A percentile compares a stretch with the other conserved stretches of the same genome.
Conservation (phyloP, 2,113 vertebrate genomes). For the Amia ocellicauda region DNA sequence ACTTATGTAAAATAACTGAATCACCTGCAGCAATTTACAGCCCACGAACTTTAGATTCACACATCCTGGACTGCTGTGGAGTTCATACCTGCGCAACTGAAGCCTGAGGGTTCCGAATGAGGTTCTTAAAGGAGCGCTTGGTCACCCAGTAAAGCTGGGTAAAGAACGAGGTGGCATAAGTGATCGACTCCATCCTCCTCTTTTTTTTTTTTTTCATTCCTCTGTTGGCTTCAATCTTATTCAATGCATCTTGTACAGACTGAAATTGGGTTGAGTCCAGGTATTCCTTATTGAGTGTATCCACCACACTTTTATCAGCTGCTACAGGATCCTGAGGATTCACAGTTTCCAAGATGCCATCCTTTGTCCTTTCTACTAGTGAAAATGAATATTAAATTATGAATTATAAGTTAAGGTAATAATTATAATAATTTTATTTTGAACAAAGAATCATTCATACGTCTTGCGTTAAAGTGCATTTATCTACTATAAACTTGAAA, state of each 20-base stretch:
- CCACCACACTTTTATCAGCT: conserved; percentile 22
- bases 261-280: conserved; percentile 43
- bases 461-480: too few species aligned
- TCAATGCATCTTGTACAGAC: conserved; percentile 38
- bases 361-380: background rate
- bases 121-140: conserved; percentile 54
- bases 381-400: background rate
- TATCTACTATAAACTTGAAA: too few species aligned
- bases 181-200: conserved; percentile 42
- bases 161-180: conserved; percentile 54
- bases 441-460: too few species aligned
- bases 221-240: conserved; percentile 11
- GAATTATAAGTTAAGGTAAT: too few species aligned
- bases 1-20: too few species aligned
- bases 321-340: background rate
- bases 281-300: conserved; percentile 49
- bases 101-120: conserved; percentile 54
- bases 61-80: too few species aligned
- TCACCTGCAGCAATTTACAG: too few species aligned
- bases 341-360: background rate
- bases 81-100: conserved; percentile 50
- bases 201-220: conserved; percentile 16
- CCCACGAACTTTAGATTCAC: too few species aligned
- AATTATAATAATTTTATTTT: too few species aligned
- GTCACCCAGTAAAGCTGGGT: conserved; percentile 58